These are phyloP conservation scores for Protosalanx chinensis DNA, from an alignment of 2,797 vertebrate species.

Conservation along the genomic window DNA sequence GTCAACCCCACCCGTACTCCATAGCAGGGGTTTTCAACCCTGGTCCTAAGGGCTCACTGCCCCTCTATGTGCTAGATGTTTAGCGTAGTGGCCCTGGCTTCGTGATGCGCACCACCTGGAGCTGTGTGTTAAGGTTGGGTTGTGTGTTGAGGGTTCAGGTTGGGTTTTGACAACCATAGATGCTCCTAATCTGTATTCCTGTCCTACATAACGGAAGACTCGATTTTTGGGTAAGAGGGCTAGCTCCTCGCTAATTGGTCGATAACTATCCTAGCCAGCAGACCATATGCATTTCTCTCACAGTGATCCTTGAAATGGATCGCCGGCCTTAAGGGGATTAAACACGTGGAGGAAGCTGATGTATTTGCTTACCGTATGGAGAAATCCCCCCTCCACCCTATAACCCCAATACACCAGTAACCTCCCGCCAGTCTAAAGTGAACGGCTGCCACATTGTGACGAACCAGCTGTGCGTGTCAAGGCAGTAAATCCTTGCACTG, in stretches of 20 bases:
- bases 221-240: not conserved
- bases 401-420: not conserved
- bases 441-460: constrained; percentile 22
- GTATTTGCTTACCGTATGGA: not conserved
- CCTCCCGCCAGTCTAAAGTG: constrained; percentile 15
- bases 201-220: not conserved
- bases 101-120: too few relatives aligned
- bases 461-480: constrained; percentile 33
- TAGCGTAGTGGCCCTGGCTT: too few relatives aligned
- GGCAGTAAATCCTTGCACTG: constrained; percentile 25
- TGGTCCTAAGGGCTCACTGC: too few relatives aligned
- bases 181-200: too few relatives aligned
- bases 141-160: too few relatives aligned
- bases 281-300: not conserved
- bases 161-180: too few relatives aligned
- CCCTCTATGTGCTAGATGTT: too few relatives aligned
- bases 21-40: not conserved
- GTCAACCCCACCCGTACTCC: not conserved
- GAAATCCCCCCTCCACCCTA: not conserved
- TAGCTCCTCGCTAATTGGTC: not conserved
- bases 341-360: not conserved
- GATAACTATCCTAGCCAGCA: not conserved
- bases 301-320: not conserved
- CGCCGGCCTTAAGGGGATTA: not conserved
- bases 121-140: too few relatives aligned